Conservation (phyloP, 2,888 invertebrate species). For the Chaitophorus viminalis region DNA sequence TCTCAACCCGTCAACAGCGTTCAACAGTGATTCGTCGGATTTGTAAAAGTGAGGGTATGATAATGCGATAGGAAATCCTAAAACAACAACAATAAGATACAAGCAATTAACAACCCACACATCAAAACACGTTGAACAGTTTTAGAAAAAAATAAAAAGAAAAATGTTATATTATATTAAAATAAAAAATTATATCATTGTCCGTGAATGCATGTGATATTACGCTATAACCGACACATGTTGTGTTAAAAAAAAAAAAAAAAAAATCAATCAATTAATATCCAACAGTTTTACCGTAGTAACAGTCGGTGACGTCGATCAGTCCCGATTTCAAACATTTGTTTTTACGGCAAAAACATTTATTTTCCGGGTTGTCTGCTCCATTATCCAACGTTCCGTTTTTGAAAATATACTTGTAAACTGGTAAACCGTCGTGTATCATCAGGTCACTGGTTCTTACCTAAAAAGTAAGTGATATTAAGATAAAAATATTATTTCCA, state of each 20-base stretch:
- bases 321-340: constrained; percentile 80
- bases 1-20: constrained; percentile 75
- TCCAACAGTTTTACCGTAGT: constrained; percentile 74
- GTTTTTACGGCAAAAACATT: constrained; percentile 83
- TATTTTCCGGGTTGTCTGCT: constrained; percentile 76
- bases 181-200: background rate
- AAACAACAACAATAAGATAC: constrained; percentile 39
- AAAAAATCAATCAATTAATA: constrained; percentile 7
- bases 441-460: constrained; percentile 71
- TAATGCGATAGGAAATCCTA: constrained; percentile 85
- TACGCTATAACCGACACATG: too few species aligned
- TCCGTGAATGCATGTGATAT: too few species aligned
- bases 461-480: constrained; percentile 1
- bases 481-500: background rate
- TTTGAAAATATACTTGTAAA: constrained; percentile 80
- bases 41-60: constrained; percentile 89
- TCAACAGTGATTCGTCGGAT: constrained; percentile 74
- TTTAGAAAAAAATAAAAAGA: background rate
- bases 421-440: constrained; percentile 73
- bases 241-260: too few species aligned
- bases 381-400: constrained; percentile 84
- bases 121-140: background rate
- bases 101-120: background rate
- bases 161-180: background rate
- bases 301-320: constrained; percentile 85